Percentiles rank a stretch among this genome's conserved stretches.
Conservation (phyloP, 2,888 invertebrate species). For the Thecophora atra region DNA sequence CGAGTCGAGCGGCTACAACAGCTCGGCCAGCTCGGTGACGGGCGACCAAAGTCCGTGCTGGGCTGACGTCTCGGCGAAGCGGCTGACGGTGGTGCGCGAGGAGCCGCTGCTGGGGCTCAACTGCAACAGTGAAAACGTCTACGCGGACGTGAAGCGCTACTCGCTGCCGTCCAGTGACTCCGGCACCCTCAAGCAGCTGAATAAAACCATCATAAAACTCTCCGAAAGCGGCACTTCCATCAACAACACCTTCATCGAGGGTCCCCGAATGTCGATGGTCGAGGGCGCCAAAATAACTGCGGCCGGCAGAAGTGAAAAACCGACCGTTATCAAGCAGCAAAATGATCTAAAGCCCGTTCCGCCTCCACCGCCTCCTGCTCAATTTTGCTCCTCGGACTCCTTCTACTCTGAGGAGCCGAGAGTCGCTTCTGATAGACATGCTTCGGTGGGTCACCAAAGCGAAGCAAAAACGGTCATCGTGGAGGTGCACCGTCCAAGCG, state of each 20-base stretch:
- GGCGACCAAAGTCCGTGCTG: slow-evolving; percentile 78
- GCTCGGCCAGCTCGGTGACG: slow-evolving; percentile 83
- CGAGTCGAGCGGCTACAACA: slow-evolving; percentile 85
- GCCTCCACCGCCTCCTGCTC: slow-evolving; percentile 42
- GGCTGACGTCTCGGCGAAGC: slow-evolving; percentile 70
- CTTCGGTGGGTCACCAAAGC: slow-evolving; percentile 65
- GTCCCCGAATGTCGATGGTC: slow-evolving; percentile 36
- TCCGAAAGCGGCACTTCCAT: slow-evolving; percentile 78
- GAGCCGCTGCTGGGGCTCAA: slow-evolving; percentile 64
- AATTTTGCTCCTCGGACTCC: background rate
- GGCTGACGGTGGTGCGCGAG: slow-evolving; percentile 79
- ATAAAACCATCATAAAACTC: slow-evolving; percentile 78
- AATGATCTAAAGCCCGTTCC: slow-evolving; percentile 31
- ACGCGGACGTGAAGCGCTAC: slow-evolving; percentile 45
- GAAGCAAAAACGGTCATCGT: slow-evolving; percentile 77
- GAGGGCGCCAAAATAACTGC: slow-evolving; percentile 33
- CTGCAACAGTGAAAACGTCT: slow-evolving; percentile 25
- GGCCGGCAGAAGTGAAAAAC: no score
- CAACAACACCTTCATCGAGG: slow-evolving; percentile 69
- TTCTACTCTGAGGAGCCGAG: background rate
- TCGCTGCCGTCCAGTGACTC: slow-evolving; percentile 42
- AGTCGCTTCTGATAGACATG: slow-evolving; percentile 64
- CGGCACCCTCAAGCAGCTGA: slow-evolving; percentile 61
- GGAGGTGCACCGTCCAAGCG: slow-evolving; percentile 77
- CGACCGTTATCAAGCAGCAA: background rate